A percentile compares a stretch with the other conserved stretches of the same genome.
Evolutionary conservation across 2,888 invertebrate genomes (phyloP).

Genomic region (Eulithis testata): DNA sequence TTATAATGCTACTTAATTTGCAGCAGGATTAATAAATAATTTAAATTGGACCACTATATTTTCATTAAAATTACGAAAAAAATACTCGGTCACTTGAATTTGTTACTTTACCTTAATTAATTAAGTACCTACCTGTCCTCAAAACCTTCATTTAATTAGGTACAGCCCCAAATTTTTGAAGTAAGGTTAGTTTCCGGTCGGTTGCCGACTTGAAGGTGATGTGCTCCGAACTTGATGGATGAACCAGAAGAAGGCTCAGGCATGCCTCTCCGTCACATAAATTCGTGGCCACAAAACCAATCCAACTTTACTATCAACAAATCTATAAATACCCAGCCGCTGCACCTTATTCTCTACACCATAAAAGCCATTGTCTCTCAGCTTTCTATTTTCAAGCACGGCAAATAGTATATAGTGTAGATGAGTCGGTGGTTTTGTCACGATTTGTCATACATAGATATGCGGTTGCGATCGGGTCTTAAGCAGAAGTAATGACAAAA

Average conservation of each 20-base stretch:
- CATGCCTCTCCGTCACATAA: slow-evolving; percentile 71
- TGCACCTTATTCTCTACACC: slow-evolving; percentile 39
- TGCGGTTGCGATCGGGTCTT: slow-evolving; percentile 66
- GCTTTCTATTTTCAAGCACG: slow-evolving; percentile 15
- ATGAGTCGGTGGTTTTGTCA: slow-evolving; percentile 82
- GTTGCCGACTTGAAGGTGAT: slow-evolving; percentile 78
- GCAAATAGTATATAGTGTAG: slow-evolving; percentile 54
- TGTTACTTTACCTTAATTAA: slow-evolving; percentile 22
- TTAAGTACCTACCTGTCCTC: slow-evolving; percentile 21
- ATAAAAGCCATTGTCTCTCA: slow-evolving; percentile 50
- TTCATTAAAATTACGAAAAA: background rate
- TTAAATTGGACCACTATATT: no score
- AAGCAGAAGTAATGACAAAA: slow-evolving; percentile 79
- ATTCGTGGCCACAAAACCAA: slow-evolving; percentile 64
- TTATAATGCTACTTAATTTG: background rate
- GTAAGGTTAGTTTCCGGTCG: slow-evolving; percentile 75
- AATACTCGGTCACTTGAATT: background rate
- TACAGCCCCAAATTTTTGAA: slow-evolving; percentile 36
- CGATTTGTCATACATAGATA: slow-evolving; percentile 81
- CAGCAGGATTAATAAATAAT: no score
- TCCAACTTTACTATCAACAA: slow-evolving; percentile 45
- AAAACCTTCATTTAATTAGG: slow-evolving; percentile 52
- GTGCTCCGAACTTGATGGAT: slow-evolving; percentile 81
- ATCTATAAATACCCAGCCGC: slow-evolving; percentile 27
- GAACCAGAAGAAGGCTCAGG: slow-evolving; percentile 72